phyloP scores from a whole-genome alignment of 2,888 invertebrate genomes.

The Acrobasis repandana region DNA sequence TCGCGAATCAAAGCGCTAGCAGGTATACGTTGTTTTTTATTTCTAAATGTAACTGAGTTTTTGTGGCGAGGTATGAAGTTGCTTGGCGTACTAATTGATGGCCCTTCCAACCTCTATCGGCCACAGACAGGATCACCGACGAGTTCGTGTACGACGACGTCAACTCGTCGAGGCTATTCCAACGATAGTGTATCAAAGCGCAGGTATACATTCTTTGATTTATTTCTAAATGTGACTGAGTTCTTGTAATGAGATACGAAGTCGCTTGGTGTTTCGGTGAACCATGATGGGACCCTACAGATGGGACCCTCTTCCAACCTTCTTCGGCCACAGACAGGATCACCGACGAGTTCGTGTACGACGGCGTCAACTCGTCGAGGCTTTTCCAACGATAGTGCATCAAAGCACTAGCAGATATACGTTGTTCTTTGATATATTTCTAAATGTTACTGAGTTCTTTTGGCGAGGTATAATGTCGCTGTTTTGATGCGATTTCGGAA shows the following conservation, averaged over 20 bases:
- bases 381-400: constrained; percentile 99
- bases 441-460: neutral
- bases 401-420: constrained; percentile 97
- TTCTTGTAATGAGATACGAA: constrained; percentile 85
- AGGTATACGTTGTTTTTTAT: constrained; percentile 81
- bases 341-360: constrained; percentile 99
- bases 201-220: constrained; percentile 86
- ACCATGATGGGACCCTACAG: constrained; percentile 90
- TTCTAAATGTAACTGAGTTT: constrained; percentile 63
- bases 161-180: constrained; percentile 98
- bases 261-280: constrained; percentile 93
- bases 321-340: constrained; percentile 92
- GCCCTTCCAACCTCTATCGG: constrained; percentile 92
- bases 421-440: neutral
- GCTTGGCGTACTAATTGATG: constrained; percentile 91
- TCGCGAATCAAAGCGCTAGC: constrained; percentile 99
- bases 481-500: too few relatives aligned
- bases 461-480: too few relatives aligned
- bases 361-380: constrained; percentile 99
- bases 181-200: constrained; percentile 99
- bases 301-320: too few relatives aligned
- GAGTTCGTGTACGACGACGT: constrained; percentile 99
- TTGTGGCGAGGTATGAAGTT: constrained; percentile 88
- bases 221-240: neutral
- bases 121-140: constrained; percentile 94